Evolutionary conservation across 2,888 invertebrate genomes (phyloP).

Genomic region (Drosophila macrospina): DNA sequence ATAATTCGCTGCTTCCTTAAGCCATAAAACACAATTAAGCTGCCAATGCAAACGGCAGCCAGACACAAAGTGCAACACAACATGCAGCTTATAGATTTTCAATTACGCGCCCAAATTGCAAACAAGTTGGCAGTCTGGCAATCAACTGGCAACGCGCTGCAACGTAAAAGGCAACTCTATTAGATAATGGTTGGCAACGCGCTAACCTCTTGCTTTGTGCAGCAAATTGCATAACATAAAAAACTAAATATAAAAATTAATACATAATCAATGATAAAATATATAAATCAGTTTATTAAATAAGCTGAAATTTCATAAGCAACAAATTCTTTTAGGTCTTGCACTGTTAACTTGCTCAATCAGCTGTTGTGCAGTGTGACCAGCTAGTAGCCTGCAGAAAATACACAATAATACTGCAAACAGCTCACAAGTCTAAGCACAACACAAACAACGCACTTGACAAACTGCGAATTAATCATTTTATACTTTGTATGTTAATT

Average conservation of each 20-base stretch:
- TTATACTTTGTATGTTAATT: conserved; percentile 10
- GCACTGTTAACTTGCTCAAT: background rate
- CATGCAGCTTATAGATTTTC: background rate
- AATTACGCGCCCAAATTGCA: conserved; percentile 16
- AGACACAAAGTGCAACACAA: conserved; percentile 1
- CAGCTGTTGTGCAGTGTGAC: conserved; percentile 27
- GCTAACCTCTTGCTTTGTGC: too few species aligned
- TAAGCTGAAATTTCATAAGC: too few species aligned
- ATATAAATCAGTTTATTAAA: too few species aligned
- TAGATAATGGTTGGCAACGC: too few species aligned
- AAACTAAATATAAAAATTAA: too few species aligned
- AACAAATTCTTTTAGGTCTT: too few species aligned
- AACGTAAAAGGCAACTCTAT: background rate
- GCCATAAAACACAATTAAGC: conserved; percentile 56
- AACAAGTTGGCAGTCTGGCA: too few species aligned
- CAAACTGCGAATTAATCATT: background rate
- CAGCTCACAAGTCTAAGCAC: background rate
- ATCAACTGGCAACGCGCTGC: background rate
- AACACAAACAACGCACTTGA: background rate
- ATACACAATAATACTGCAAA: conserved; percentile 16
- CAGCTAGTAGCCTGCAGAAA: background rate
- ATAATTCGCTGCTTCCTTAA: conserved; percentile 32
- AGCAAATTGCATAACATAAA: too few species aligned
- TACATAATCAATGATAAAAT: too few species aligned
- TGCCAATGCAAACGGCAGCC: background rate